phyloP scores from a whole-genome alignment of 2,113 vertebrate species.

The Strix uralensis region DNA sequence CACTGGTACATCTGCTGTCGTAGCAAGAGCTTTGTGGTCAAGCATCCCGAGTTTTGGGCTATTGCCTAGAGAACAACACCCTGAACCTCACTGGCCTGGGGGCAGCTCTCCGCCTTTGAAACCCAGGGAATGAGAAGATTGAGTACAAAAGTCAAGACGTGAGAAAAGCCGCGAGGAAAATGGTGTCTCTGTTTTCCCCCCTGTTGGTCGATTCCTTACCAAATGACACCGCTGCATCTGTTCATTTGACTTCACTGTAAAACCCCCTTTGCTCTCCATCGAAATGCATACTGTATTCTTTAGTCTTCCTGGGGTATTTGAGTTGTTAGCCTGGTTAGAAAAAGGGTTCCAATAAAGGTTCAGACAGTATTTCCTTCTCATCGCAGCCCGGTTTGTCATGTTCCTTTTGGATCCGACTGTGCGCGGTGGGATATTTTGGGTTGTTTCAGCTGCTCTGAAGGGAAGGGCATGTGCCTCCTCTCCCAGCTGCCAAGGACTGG shows the following conservation, averaged over 20 bases:
- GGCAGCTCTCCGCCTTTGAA: neutral
- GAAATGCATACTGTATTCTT: constrained; percentile 35
- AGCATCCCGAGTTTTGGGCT: neutral
- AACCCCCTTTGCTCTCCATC: constrained; percentile 28
- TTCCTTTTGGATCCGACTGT: neutral
- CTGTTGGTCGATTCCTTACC: neutral
- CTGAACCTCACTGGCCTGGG: neutral
- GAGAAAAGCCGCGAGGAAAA: neutral
- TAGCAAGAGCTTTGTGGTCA: neutral
- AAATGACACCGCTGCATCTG: neutral
- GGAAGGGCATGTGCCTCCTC: neutral
- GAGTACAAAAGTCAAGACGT: neutral
- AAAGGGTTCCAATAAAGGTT: constrained; percentile 64
- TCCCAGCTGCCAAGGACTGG: neutral
- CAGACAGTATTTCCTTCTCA: constrained; percentile 3
- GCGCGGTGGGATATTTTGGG: neutral
- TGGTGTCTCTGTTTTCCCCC: neutral
- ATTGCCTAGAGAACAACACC: neutral
- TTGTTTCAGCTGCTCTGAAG: neutral
- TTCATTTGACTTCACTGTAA: neutral
- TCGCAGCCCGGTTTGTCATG: neutral
- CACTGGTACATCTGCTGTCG: neutral
- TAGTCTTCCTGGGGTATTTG: constrained; percentile 66
- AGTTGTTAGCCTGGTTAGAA: constrained; percentile 71
- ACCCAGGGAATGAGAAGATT: neutral